Evolutionary conservation across 2,888 invertebrate species (phyloP).

Genomic region (Galeopsomyia nigrocyanea): DNA sequence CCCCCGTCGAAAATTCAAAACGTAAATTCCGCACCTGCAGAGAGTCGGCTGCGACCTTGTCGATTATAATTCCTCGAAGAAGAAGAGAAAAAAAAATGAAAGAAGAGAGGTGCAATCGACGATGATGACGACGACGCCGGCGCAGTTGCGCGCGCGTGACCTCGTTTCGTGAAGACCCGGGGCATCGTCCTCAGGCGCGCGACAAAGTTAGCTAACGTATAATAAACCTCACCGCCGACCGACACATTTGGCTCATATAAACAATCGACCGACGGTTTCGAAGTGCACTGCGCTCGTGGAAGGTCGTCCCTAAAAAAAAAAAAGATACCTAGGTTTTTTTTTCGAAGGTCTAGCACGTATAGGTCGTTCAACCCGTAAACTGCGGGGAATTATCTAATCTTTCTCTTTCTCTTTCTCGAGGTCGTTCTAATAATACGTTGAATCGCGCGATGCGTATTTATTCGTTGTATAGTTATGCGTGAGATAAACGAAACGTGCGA

Average conservation of each 20-base stretch:
- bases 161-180: constrained; percentile 36
- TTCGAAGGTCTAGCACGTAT: neutral
- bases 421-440: no score
- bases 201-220: neutral
- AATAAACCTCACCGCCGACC: neutral
- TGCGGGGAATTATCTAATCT: constrained; percentile 1
- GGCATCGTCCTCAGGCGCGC: constrained; percentile 30
- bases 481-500: no score
- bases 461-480: no score
- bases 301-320: neutral
- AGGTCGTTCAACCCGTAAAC: neutral
- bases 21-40: neutral
- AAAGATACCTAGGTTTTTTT: neutral
- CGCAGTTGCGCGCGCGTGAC: neutral
- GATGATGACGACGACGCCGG: no score
- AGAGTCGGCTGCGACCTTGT: neutral
- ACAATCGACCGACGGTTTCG: neutral
- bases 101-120: neutral
- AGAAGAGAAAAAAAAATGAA: neutral
- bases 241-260: constrained; percentile 30
- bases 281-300: no score
- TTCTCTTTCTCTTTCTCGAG: no score
- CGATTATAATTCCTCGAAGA: no score
- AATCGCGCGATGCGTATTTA: no score
- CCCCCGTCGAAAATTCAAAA: no score